phyloP scores from a whole-genome alignment of 2,797 vertebrate species.

The Salmo trutta region DNA sequence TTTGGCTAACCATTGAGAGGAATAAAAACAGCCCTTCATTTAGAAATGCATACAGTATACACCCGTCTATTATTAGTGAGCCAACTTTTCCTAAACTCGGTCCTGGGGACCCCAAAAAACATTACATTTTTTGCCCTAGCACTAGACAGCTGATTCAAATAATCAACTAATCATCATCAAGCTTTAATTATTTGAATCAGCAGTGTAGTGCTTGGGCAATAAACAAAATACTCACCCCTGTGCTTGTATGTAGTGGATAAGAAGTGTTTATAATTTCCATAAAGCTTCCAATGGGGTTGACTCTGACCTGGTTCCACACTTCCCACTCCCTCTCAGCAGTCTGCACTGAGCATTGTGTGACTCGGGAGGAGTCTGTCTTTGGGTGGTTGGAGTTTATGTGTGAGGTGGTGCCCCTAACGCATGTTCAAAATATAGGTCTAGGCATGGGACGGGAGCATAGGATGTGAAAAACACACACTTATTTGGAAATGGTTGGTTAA shows the following conservation, averaged over 20 bases:
- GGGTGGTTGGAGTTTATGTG: neutral
- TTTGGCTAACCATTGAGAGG: slow-evolving; percentile 6
- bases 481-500: neutral
- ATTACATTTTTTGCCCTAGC: too few relatives aligned
- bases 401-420: neutral
- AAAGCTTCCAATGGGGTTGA: slow-evolving; percentile 54
- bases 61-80: neutral
- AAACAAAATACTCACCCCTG: too few relatives aligned
- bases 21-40: neutral
- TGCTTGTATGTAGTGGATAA: neutral
- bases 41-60: too few relatives aligned
- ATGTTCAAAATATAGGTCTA: neutral
- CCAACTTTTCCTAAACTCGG: too few relatives aligned
- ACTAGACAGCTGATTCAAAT: too few relatives aligned
- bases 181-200: neutral
- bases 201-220: too few relatives aligned
- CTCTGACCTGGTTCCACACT: slow-evolving; percentile 66
- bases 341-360: too few relatives aligned
- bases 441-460: neutral
- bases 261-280: slow-evolving; percentile 42
- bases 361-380: neutral
- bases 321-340: slow-evolving; percentile 21
- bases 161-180: too few relatives aligned
- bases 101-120: too few relatives aligned
- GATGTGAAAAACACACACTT: too few relatives aligned